phyloP scores from a whole-genome alignment of 2,113 vertebrate genomes.

The Chaetura pelagica region DNA sequence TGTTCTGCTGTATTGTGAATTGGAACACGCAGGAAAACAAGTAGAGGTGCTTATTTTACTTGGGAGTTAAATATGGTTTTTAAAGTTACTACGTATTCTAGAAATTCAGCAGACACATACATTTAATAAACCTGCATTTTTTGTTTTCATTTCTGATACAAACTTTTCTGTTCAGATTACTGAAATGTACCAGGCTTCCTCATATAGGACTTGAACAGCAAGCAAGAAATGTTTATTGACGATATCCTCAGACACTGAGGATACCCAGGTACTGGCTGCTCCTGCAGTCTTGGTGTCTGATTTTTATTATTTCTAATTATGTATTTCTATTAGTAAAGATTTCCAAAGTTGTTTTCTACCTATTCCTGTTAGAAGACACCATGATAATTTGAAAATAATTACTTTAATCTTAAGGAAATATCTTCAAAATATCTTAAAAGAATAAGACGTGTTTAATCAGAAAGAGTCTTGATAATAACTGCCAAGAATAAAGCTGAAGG shows the following conservation, averaged over 20 bases:
- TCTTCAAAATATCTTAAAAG: neutral
- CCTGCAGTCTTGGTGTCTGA: neutral
- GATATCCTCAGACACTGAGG: neutral
- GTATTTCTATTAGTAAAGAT: neutral
- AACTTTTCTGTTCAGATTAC: neutral
- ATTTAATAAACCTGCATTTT: neutral
- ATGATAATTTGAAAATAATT: neutral
- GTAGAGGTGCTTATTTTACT: neutral
- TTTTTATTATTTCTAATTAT: neutral
- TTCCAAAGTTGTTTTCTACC: neutral
- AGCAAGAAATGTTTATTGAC: neutral
- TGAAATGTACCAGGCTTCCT: neutral
- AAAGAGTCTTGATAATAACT: neutral
- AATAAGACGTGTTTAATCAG: neutral
- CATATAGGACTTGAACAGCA: neutral
- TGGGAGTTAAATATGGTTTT: neutral
- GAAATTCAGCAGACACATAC: neutral
- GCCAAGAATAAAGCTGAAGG: neutral
- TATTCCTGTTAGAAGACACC: neutral
- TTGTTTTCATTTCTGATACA: neutral
- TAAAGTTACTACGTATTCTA: neutral
- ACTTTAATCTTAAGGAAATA: neutral
- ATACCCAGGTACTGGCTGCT: neutral
- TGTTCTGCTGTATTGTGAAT: neutral
- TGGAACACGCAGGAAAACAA: neutral